A percentile compares a stretch with the other conserved stretches of the same genome.
Evolutionary conservation across 2,888 invertebrate genomes (phyloP).

Genomic region (Cephus nigrinus): DNA sequence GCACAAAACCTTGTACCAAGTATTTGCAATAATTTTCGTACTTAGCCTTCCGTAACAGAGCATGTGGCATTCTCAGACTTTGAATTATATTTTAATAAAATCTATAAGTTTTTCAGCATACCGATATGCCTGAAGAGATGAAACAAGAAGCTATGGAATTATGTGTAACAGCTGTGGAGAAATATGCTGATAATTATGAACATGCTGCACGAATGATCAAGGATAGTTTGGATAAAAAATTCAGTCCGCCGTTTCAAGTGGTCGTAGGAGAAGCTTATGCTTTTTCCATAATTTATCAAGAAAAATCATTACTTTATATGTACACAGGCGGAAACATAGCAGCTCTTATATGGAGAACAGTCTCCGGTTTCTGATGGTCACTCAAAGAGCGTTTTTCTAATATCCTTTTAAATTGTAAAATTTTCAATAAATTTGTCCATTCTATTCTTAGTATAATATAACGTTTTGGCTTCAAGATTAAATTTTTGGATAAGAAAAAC

Average conservation of each 20-base stretch:
- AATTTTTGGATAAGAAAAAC: not conserved
- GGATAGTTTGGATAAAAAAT: conserved; percentile 95
- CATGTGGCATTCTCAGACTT: not conserved
- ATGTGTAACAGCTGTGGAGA: conserved; percentile 94
- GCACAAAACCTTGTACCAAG: conserved; percentile 35
- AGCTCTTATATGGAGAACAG: conserved; percentile 55
- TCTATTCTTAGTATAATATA: not conserved
- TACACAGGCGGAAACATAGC: conserved; percentile 93
- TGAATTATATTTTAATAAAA: not conserved
- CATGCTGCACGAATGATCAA: conserved; percentile 93
- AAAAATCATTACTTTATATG: conserved; percentile 86
- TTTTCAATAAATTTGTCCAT: not conserved
- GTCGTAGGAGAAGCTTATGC: conserved; percentile 96
- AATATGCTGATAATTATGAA: conserved; percentile 83
- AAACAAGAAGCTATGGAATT: conserved; percentile 89
- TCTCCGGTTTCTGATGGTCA: conserved; percentile 32
- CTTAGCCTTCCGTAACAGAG: not conserved
- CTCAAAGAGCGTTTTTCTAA: not conserved
- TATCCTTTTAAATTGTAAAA: not conserved
- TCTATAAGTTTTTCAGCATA: conserved; percentile 72
- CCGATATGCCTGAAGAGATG: conserved; percentile 96
- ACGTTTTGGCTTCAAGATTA: not conserved
- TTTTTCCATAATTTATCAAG: conserved; percentile 92
- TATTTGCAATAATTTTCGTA: not conserved
- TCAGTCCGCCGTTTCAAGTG: conserved; percentile 85